A percentile compares a stretch with the other conserved stretches of the same genome.
Evolutionary conservation across 2,797 vertebrate genomes (phyloP).

Genomic region (Salmo trutta): DNA sequence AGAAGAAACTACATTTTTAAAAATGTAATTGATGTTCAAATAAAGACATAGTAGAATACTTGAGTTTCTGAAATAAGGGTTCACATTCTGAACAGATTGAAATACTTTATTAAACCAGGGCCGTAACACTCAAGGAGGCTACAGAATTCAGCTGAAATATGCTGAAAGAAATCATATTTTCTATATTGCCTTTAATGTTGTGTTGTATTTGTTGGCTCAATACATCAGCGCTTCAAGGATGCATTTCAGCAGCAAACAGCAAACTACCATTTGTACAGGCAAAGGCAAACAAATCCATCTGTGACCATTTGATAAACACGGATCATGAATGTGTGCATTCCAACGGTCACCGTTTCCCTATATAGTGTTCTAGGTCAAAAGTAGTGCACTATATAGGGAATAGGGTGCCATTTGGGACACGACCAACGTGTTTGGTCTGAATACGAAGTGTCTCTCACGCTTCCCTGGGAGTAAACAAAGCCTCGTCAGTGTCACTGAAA

Average conservation of each 20-base stretch:
- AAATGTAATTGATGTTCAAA: not conserved
- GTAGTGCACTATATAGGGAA: not conserved
- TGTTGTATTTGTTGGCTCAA: constrained; percentile 7
- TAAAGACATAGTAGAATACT: not conserved
- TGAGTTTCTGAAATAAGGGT: not conserved
- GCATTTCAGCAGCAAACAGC: constrained; percentile 14
- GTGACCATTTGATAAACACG: constrained; percentile 34
- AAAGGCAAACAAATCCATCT: constrained; percentile 40
- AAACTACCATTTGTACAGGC: constrained; percentile 17
- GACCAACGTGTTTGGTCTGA: constrained; percentile 6
- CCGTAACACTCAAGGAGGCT: not conserved
- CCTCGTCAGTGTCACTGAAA: not conserved
- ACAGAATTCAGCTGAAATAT: not conserved
- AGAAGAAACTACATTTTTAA: not conserved
- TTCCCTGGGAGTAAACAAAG: constrained; percentile 27
- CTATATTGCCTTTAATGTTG: not conserved
- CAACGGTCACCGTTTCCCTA: not conserved
- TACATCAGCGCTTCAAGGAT: constrained; percentile 6
- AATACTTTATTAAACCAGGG: not conserved
- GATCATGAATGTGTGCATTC: not conserved
- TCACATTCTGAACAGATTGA: not conserved
- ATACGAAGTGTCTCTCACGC: constrained; percentile 25
- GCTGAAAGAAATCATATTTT: not conserved
- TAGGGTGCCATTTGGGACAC: not conserved
- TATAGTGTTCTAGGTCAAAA: not conserved